Evolutionary conservation across 2,797 vertebrate species (phyloP).

Genomic region (Arctocebus calabarensis): DNA sequence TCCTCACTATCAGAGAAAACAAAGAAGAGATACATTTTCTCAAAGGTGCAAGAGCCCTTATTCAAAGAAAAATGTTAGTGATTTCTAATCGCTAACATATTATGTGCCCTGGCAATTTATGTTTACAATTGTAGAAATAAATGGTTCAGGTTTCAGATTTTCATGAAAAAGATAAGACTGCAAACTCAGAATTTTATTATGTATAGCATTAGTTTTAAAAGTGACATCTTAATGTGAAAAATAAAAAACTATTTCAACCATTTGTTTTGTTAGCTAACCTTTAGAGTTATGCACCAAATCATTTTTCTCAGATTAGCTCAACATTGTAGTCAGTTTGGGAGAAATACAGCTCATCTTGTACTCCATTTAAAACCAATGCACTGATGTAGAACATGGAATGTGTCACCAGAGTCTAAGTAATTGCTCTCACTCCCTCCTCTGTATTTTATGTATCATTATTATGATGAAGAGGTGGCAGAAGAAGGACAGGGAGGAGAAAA

Average conservation of each 20-base stretch:
- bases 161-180: conserved; percentile 60
- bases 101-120: conserved; percentile 2
- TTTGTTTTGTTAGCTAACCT: conserved; percentile 74
- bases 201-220: conserved; percentile 65
- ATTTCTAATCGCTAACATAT: conserved; percentile 27
- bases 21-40: conserved; percentile 24
- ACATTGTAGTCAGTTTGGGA: conserved; percentile 56
- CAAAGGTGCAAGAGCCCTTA: conserved; percentile 34
- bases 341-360: conserved; percentile 53
- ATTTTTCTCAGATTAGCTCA: conserved; percentile 72
- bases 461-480: background rate
- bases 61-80: conserved; percentile 46
- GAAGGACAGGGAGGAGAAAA: background rate
- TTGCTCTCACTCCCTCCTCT: background rate
- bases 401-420: conserved; percentile 21
- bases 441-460: conserved; percentile 37
- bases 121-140: conserved; percentile 60
- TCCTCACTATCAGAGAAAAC: background rate
- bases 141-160: conserved; percentile 53
- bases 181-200: conserved; percentile 60
- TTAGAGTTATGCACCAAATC: conserved; percentile 45
- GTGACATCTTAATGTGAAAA: conserved; percentile 63
- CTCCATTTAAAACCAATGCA: conserved; percentile 61
- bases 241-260: conserved; percentile 23
- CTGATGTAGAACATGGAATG: conserved; percentile 13